Evolutionary conservation across 2,113 vertebrate species (phyloP), one percentile per base, ranked within the genome.

Genomic region (Pseudopodoces humilis): DNA sequence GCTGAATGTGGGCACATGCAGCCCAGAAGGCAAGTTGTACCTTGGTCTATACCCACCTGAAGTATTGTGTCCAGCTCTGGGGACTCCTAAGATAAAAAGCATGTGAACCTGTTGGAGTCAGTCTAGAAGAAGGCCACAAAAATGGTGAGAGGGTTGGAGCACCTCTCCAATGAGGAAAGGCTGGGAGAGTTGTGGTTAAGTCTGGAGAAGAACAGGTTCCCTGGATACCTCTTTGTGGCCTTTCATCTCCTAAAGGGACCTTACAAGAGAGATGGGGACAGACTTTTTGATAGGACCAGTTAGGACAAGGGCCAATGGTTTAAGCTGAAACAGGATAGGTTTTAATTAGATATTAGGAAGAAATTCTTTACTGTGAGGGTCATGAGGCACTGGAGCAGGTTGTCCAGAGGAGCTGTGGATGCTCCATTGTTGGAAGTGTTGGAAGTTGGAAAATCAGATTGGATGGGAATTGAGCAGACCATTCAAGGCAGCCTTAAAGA

Each of bases 21-120:
- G 49, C 19, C 31, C 60, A 50, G 28, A 39, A 50, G 8, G 15
- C 15, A 53, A 58, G 6, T 8, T 0, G 1, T 44, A 35, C 22
- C 35, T 37, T 19, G 27, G 52, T 58, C 37, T 31, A 6, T 37
- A 28, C 30, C 9, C 14, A 24, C 37, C 25, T 56, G 33, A 2
- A 50, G 9, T 56, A 5, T n/a, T 59, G 21, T 2, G 0, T 74
- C 9, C 33, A 41, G 28, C 21, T 69, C 55, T 69, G 75, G 28
- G 3, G 37, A 2, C 47, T 43, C 8, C 7, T n/a, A 47, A 1
- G 25, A 24, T 3, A 16, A 4, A 46, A 59, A 46, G 3, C 13
- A n/a, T 33, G 6, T 18, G 13, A 46, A 70, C 3, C 16, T 0
- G 0, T n/a, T 76, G 31, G 43, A 76, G 27, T 3, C 0, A 0